Evolutionary conservation across 2,113 vertebrate genomes (phyloP).

Genomic region (Pardalotus punctatus): DNA sequence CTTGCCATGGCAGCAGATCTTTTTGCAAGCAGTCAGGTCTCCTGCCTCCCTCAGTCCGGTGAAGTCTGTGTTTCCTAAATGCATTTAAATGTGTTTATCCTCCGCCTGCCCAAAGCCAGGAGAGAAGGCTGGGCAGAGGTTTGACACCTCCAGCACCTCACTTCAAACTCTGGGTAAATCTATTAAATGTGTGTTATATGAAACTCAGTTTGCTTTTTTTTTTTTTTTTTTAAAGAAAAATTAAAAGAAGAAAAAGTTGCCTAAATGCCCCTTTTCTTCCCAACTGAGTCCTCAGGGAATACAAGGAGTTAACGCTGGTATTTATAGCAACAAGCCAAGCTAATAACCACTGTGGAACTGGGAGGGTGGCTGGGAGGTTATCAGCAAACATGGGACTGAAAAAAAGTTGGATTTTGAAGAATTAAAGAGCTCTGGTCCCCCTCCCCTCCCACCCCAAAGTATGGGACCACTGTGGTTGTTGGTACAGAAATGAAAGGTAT

Average conservation of each 20-base stretch:
- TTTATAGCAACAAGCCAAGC: slow-evolving; percentile 52
- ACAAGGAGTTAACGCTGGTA: slow-evolving; percentile 39
- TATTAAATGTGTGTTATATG: neutral
- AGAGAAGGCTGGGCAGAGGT: neutral
- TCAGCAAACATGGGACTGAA: neutral
- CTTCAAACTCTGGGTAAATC: neutral
- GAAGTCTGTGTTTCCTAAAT: neutral
- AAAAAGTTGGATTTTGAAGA: neutral
- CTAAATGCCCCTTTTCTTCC: slow-evolving; percentile 14
- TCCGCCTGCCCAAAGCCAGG: neutral
- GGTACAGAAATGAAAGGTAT: slow-evolving; percentile 32
- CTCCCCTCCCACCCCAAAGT: neutral
- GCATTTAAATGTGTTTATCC: neutral
- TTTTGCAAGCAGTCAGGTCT: neutral
- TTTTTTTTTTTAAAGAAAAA: neutral
- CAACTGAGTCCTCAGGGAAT: neutral
- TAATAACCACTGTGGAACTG: slow-evolving; percentile 45
- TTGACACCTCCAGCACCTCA: neutral
- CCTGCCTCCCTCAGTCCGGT: neutral
- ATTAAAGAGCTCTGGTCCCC: neutral
- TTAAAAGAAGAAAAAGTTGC: neutral
- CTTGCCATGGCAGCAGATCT: neutral
- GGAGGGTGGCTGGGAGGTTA: slow-evolving; percentile 30
- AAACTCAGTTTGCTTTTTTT: neutral
- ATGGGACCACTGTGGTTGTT: neutral